Conservation (phyloP, 1,140 invertebrate genomes). For the Bicyclus anynana region DNA sequence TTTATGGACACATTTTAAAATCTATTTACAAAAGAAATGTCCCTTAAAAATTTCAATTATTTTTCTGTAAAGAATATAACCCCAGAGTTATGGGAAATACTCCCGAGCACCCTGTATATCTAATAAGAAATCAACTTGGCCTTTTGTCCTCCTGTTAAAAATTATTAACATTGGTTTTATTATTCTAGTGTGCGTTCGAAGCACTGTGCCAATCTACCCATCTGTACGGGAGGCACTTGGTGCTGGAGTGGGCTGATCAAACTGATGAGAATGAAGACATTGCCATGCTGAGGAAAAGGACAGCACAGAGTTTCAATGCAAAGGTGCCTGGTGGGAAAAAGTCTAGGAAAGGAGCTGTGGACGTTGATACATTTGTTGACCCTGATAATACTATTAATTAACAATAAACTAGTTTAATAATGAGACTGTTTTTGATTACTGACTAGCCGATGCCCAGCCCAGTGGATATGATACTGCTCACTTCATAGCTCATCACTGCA, state of each 20-base stretch:
- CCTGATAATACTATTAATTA: slow-evolving; percentile 20
- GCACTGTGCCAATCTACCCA: slow-evolving; percentile 96
- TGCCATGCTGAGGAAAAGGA: slow-evolving; percentile 89
- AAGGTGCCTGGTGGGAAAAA: slow-evolving; percentile 70
- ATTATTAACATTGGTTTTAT: too few species aligned
- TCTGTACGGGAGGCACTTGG: slow-evolving; percentile 95
- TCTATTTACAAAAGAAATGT: too few species aligned
- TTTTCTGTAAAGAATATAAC: too few species aligned
- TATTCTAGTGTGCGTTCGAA: slow-evolving; percentile 91
- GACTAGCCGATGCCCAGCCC: too few species aligned
- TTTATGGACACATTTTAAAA: too few species aligned
- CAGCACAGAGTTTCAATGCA: slow-evolving; percentile 84
- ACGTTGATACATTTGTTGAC: slow-evolving; percentile 72
- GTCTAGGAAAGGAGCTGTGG: slow-evolving; percentile 76
- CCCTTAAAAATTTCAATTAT: too few species aligned
- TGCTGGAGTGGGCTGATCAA: slow-evolving; percentile 97
- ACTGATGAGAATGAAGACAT: slow-evolving; percentile 88
- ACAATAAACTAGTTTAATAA: neutral
- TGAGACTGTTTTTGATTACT: too few species aligned
- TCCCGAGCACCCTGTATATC: too few species aligned
- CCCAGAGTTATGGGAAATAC: too few species aligned
- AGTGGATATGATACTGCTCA: too few species aligned
- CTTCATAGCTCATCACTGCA: too few species aligned
- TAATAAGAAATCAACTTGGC: neutral
- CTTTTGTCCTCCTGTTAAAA: too few species aligned